phyloP scores from a whole-genome alignment of 37 sponge, comb jelly and placozoan species.

The Beroe forskalii region DNA sequence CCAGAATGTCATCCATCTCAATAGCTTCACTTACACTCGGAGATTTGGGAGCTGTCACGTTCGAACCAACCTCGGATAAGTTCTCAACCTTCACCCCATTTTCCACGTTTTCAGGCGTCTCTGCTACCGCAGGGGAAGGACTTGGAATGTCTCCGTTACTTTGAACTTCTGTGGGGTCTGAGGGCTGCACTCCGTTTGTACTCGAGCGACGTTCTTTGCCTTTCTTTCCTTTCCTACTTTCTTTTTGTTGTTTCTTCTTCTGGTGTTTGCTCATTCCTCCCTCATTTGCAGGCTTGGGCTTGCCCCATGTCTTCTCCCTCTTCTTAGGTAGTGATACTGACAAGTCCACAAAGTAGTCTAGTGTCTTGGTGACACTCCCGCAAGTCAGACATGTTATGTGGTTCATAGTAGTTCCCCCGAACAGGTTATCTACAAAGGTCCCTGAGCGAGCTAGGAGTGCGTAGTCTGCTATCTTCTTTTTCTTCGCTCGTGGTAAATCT shows the following conservation, averaged over 20 bases:
- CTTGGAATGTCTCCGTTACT: no score
- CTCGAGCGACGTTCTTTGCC: background rate
- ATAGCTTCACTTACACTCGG: background rate
- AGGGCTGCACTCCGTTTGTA: background rate
- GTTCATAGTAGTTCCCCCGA: conserved; percentile 46
- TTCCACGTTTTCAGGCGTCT: background rate
- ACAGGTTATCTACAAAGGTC: conserved; percentile 6
- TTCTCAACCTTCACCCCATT: background rate
- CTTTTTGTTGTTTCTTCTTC: conserved; percentile 61
- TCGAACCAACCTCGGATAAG: background rate
- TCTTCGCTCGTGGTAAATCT: conserved; percentile 35
- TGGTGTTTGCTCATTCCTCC: conserved; percentile 38
- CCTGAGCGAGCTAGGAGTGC: background rate
- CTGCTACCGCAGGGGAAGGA: background rate
- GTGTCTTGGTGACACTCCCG: conserved; percentile 12
- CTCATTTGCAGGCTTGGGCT: background rate
- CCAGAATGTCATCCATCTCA: background rate
- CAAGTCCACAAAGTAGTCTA: conserved; percentile 44
- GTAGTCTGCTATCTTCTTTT: conserved; percentile 19
- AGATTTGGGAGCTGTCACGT: background rate
- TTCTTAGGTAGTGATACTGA: conserved; percentile 48
- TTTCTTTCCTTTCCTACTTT: conserved; percentile 51
- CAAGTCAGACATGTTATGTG: conserved; percentile 42
- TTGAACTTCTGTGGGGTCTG: background rate
- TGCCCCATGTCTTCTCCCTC: background rate